Percentiles rank a stretch among this genome's conserved stretches.
These are phyloP conservation scores for Pseudomyrmex flavicornis DNA, from an alignment of 1,140 invertebrate species.

Conservation along the genomic window DNA sequence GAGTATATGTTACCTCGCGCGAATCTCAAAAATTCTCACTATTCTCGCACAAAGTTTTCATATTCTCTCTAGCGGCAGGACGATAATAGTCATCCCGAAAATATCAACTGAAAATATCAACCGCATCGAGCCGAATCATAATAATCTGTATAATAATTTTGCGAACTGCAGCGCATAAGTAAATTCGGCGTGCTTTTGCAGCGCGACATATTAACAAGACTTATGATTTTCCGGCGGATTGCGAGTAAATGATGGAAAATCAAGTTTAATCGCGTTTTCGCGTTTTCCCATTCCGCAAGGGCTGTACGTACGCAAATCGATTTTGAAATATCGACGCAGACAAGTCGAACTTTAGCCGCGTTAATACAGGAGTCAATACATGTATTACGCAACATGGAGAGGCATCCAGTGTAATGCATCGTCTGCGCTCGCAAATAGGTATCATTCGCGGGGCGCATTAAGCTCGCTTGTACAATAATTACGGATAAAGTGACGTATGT, in stretches of 20 bases:
- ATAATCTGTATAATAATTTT: no score
- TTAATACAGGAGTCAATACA: conserved; percentile 32
- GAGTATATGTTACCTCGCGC: not conserved
- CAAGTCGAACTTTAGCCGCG: conserved; percentile 24
- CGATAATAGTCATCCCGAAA: conserved; percentile 25
- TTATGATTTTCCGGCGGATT: not conserved
- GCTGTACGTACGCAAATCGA: not conserved
- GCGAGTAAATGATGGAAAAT: conserved; percentile 49
- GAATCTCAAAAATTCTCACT: conserved; percentile 27
- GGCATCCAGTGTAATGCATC: conserved; percentile 44
- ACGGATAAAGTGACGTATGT: conserved; percentile 44
- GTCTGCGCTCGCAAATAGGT: conserved; percentile 55
- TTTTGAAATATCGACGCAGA: conserved; percentile 53
- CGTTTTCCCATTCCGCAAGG: conserved; percentile 33
- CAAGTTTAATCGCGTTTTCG: conserved; percentile 37
- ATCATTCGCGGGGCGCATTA: conserved; percentile 64
- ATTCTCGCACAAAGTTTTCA: conserved; percentile 21
- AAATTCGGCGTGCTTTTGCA: not conserved
- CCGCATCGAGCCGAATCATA: not conserved
- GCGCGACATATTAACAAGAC: not conserved
- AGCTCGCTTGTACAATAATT: conserved; percentile 53
- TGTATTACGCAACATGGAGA: conserved; percentile 6
- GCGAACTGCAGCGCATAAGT: no score
- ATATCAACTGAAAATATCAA: conserved; percentile 41
- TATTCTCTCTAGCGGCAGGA: conserved; percentile 8